Conservation (phyloP, 2,113 vertebrate species). For the Nestor notabilis region DNA sequence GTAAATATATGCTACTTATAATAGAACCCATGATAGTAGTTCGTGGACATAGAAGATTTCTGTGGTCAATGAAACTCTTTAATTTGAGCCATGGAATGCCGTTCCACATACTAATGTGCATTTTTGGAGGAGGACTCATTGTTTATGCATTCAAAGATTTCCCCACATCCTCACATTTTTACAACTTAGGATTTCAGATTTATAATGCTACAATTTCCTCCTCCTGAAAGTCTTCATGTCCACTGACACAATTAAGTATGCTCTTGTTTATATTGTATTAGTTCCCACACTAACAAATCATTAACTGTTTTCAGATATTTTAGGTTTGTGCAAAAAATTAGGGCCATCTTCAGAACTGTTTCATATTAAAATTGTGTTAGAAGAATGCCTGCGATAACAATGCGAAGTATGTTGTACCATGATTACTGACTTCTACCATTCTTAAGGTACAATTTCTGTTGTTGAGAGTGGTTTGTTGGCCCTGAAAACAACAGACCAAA, state of each 20-base stretch:
- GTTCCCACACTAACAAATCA: background rate
- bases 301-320: background rate
- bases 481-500: background rate
- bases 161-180: background rate
- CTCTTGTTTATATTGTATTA: background rate
- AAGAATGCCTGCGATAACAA: background rate
- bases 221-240: background rate
- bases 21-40: background rate
- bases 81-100: slow-evolving; percentile 8
- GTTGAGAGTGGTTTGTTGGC: background rate
- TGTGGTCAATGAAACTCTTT: background rate
- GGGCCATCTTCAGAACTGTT: background rate
- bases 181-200: background rate
- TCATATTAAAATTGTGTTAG: background rate
- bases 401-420: background rate
- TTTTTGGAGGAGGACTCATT: background rate
- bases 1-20: background rate
- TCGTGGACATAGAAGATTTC: background rate
- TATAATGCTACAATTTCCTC: background rate
- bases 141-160: background rate
- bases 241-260: background rate
- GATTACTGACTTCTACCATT: background rate
- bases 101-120: background rate
- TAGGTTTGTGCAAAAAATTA: background rate
- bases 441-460: background rate